Percentiles rank a stretch among this genome's conserved stretches.
phyloP scores from a whole-genome alignment of 2,888 invertebrate species.

The Amiota mariae region DNA sequence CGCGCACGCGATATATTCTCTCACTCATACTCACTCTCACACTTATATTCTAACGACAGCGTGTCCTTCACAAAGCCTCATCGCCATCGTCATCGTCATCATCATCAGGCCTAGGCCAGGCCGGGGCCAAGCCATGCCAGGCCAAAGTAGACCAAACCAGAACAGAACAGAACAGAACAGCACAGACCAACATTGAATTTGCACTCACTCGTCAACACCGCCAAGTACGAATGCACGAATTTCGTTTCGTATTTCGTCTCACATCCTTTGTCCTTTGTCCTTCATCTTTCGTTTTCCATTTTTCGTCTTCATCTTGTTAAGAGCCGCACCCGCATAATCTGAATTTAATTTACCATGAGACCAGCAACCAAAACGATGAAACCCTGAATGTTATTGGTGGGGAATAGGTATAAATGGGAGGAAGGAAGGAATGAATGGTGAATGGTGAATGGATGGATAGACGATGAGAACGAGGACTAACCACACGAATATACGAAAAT shows the following conservation, averaged over 20 bases:
- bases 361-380: background rate
- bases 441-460: background rate
- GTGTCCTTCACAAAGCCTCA: background rate
- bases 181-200: background rate
- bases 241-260: constrained; percentile 6
- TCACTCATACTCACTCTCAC: background rate
- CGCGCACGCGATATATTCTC: background rate
- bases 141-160: background rate
- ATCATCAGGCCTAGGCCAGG: too few species aligned
- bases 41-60: too few species aligned
- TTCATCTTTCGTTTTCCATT: constrained; percentile 12
- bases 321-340: constrained; percentile 51
- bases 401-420: background rate
- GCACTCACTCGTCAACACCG: constrained; percentile 38
- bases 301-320: constrained; percentile 55
- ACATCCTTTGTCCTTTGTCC: constrained; percentile 53
- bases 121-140: too few species aligned
- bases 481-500: constrained; percentile 43
- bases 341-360: constrained; percentile 60
- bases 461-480: constrained; percentile 35
- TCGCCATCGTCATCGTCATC: too few species aligned
- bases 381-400: background rate
- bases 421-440: background rate
- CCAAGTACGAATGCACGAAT: constrained; percentile 38
- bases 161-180: constrained; percentile 4